A percentile compares a stretch with the other conserved stretches of the same genome.
Conservation (phyloP, 2,113 vertebrate genomes). For the Rhizomys pruinosus region DNA sequence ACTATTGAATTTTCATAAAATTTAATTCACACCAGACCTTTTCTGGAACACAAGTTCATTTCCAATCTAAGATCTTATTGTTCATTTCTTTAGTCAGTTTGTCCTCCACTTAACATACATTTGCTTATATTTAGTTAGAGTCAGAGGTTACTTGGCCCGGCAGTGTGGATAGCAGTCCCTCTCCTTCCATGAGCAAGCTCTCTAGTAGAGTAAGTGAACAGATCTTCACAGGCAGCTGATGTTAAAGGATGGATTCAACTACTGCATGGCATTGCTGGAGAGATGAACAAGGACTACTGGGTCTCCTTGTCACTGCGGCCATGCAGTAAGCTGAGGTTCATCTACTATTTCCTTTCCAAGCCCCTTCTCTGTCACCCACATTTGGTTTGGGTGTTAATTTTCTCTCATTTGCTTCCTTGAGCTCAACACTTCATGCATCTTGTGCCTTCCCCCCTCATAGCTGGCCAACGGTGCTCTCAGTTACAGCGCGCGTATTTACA, state of each 20-base stretch:
- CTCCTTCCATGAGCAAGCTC: background rate
- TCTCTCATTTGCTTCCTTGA: background rate
- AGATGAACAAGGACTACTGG: background rate
- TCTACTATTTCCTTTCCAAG: background rate
- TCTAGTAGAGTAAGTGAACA: background rate
- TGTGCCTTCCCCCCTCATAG: background rate
- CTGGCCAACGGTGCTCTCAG: background rate
- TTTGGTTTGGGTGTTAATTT: background rate
- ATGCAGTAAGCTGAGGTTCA: background rate
- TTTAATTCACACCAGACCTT: slow-evolving; percentile 23
- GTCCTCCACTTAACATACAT: background rate
- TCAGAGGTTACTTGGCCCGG: background rate
- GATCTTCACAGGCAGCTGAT: background rate
- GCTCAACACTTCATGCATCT: background rate
- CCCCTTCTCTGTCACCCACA: background rate
- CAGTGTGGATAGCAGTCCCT: background rate
- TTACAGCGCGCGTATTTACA: background rate
- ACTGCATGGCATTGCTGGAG: background rate
- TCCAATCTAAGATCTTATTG: slow-evolving; percentile 15
- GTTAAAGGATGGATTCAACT: background rate
- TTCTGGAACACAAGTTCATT: background rate
- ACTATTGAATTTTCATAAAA: slow-evolving; percentile 38
- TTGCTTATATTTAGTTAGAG: background rate
- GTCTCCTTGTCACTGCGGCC: background rate
- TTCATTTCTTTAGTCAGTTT: background rate